Evolutionary conservation across 1,140 invertebrate genomes (phyloP).

Genomic region (Anoplolepis gracilipes): DNA sequence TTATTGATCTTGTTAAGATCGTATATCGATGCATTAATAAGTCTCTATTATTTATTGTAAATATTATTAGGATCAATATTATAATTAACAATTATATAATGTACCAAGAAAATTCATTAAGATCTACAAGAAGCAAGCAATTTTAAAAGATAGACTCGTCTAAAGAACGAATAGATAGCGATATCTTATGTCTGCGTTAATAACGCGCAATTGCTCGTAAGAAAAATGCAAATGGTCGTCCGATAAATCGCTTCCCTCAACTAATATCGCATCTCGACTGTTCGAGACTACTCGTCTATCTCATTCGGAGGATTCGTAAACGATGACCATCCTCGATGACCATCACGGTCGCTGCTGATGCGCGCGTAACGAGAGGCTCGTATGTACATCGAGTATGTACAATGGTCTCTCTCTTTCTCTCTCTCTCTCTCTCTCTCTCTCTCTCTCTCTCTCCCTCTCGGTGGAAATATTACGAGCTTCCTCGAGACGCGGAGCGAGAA

Average conservation of each 20-base stretch:
- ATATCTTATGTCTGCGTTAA: not conserved
- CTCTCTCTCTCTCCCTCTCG: too few relatives aligned
- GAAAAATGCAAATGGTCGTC: not conserved
- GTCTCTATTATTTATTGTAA: not conserved
- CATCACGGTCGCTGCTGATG: not conserved
- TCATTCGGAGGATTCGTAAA: not conserved
- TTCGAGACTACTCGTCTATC: not conserved
- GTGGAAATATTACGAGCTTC: conserved; percentile 26
- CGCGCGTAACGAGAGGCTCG: not conserved
- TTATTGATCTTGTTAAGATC: conserved; percentile 8
- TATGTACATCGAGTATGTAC: not conserved
- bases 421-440: too few relatives aligned
- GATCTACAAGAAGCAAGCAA: not conserved
- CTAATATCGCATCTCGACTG: not conserved
- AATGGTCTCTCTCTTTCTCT: not conserved
- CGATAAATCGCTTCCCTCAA: not conserved
- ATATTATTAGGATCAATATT: not conserved
- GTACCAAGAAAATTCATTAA: not conserved
- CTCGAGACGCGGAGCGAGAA: not conserved
- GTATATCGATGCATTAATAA: not conserved
- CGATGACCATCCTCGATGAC: not conserved
- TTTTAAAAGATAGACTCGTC: not conserved
- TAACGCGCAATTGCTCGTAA: not conserved
- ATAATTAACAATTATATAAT: not conserved
- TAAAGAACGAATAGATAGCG: not conserved